These are phyloP conservation scores for Oscheius sp. DNA, from an alignment of 2,888 invertebrate genomes.

Conservation along the genomic window DNA sequence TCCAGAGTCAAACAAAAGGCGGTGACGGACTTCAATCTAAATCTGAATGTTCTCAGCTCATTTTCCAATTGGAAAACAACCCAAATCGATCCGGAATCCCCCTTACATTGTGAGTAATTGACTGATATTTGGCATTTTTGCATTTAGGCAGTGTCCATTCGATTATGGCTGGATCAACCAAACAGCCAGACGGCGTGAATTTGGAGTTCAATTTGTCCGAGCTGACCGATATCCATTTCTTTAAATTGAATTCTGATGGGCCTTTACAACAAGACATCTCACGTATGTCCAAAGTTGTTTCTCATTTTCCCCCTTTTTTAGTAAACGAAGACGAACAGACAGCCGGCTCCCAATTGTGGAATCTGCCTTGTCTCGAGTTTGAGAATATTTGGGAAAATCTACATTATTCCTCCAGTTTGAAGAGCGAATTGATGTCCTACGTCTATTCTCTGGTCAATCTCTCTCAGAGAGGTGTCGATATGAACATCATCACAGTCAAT, in stretches of 20 bases:
- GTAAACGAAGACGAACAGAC: conserved; percentile 40
- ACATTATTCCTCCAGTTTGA: conserved; percentile 81
- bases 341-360: conserved; percentile 75
- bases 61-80: too few relatives aligned
- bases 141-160: too few relatives aligned
- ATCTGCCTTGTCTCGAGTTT: conserved; percentile 83
- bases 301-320: not conserved
- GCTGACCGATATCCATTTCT: conserved; percentile 42
- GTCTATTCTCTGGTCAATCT: conserved; percentile 86
- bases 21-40: too few relatives aligned
- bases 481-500: conserved; percentile 87
- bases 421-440: conserved; percentile 83
- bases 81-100: too few relatives aligned
- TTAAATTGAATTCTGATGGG: conserved; percentile 52
- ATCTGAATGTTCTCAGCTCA: too few relatives aligned
- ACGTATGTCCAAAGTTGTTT: not conserved
- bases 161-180: too few relatives aligned
- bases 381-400: conserved; percentile 90
- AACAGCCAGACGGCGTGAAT: too few relatives aligned
- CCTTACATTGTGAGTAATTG: too few relatives aligned
- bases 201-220: too few relatives aligned
- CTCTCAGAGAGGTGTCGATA: conserved; percentile 82
- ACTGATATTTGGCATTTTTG: too few relatives aligned
- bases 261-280: conserved; percentile 48
- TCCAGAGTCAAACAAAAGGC: not conserved